Evolutionary conservation across 2,113 vertebrate species (phyloP).

Genomic region (Pitta sordida): DNA sequence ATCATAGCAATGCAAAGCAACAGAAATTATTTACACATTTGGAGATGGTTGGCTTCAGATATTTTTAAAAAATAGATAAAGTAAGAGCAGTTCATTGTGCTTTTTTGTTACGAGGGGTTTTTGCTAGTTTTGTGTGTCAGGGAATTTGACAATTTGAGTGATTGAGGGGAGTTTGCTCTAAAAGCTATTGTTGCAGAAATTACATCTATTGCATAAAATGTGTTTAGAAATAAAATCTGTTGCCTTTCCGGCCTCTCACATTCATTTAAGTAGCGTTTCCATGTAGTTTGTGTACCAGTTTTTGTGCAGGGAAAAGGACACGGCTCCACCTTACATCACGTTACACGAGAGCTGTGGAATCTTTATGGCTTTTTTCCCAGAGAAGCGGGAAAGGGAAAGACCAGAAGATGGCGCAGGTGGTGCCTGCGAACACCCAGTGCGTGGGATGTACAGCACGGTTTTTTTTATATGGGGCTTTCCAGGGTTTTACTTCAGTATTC

Average conservation of each 20-base stretch:
- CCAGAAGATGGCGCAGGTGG: conserved; percentile 7
- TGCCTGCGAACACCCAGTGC: neutral
- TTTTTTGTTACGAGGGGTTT: neutral
- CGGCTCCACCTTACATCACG: accelerated
- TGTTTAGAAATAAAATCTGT: neutral
- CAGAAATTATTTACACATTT: neutral
- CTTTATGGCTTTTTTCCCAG: accelerated
- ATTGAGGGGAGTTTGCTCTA: neutral
- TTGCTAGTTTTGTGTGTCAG: neutral
- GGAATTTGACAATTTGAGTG: neutral
- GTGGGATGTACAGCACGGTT: accelerated
- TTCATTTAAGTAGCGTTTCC: neutral
- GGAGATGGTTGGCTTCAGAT: neutral
- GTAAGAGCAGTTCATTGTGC: neutral
- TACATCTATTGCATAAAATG: neutral
- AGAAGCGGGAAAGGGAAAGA: neutral
- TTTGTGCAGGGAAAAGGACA: neutral
- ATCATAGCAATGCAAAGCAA: neutral
- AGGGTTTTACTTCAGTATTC: neutral
- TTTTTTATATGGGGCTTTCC: neutral
- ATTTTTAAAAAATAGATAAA: neutral
- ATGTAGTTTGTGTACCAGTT: neutral
- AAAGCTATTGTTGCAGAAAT: neutral
- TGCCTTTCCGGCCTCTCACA: neutral
- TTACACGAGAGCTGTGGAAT: neutral